Evolutionary conservation across 2,888 invertebrate genomes (phyloP).

Genomic region (Philopedon plagiatum): DNA sequence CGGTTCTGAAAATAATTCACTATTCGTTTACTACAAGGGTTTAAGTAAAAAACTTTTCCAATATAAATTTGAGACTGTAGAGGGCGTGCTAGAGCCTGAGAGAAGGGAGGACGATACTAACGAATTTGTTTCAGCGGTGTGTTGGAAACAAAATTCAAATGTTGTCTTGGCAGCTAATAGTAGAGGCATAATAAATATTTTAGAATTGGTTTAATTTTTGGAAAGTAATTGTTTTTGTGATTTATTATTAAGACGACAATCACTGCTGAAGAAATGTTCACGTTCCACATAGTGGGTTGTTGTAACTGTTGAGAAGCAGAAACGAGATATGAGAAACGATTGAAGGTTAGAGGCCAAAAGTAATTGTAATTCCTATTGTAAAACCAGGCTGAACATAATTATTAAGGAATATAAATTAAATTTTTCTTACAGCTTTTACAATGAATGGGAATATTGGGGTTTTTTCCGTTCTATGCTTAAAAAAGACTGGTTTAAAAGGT

Average conservation of each 20-base stretch:
- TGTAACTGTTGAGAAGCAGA: not conserved
- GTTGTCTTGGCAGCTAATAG: constrained; percentile 94
- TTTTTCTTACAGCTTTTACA: not conserved
- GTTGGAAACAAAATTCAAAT: constrained; percentile 89
- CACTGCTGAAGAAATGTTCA: constrained; percentile 17
- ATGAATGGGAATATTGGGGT: not conserved
- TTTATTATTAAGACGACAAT: constrained; percentile 30
- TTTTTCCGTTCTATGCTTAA: not conserved
- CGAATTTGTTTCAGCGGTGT: constrained; percentile 96
- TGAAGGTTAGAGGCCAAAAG: not conserved
- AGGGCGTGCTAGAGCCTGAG: constrained; percentile 82
- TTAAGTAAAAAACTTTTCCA: constrained; percentile 88
- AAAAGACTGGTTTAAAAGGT: not conserved
- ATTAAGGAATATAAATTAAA: constrained; percentile 1
- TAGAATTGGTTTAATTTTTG: constrained; percentile 77
- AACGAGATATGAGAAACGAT: not conserved
- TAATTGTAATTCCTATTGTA: not conserved
- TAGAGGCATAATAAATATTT: constrained; percentile 92
- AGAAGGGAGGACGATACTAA: constrained; percentile 88
- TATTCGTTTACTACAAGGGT: constrained; percentile 93
- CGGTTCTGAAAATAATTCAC: constrained; percentile 94
- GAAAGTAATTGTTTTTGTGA: not conserved
- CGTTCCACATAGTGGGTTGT: constrained; percentile 1
- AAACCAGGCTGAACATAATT: not conserved
- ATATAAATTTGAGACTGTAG: constrained; percentile 88